Percentiles rank a stretch among this genome's conserved stretches.
Conservation (phyloP, 2,888 invertebrate genomes). For the Dryobota labecula region DNA sequence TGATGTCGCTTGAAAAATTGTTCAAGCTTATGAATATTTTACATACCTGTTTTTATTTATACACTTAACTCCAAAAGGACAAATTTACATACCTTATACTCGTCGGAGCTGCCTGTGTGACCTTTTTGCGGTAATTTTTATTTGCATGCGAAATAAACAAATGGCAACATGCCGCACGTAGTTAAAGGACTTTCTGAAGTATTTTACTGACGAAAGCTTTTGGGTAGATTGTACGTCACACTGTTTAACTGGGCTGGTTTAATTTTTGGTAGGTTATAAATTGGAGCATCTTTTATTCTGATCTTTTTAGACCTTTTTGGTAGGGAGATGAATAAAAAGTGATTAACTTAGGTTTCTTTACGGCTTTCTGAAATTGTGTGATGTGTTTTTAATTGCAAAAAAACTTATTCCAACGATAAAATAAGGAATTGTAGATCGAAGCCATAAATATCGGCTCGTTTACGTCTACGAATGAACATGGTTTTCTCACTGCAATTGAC, state of each 20-base stretch:
- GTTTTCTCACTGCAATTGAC: constrained; percentile 42
- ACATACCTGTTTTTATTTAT: constrained; percentile 63
- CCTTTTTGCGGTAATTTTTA: constrained; percentile 73
- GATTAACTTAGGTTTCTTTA: background rate
- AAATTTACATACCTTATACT: constrained; percentile 75
- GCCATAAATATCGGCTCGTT: constrained; percentile 7
- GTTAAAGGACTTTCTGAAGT: constrained; percentile 56
- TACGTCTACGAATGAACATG: background rate
- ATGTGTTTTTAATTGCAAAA: background rate
- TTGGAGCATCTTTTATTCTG: constrained; percentile 16
- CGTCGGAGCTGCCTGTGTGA: constrained; percentile 63
- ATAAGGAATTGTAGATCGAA: background rate
- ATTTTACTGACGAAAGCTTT: constrained; percentile 52
- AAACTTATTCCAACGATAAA: background rate
- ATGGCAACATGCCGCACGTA: constrained; percentile 55
- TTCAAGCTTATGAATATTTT: constrained; percentile 59
- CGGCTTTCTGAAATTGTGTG: background rate
- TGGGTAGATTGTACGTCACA: constrained; percentile 26
- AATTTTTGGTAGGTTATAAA: constrained; percentile 36
- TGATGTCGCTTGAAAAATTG: constrained; percentile 55
- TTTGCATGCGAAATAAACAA: constrained; percentile 70
- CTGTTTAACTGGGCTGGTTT: constrained; percentile 35
- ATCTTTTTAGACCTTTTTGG: constrained; percentile 33
- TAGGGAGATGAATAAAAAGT: background rate
- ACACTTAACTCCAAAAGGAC: constrained; percentile 65